A percentile compares a stretch with the other conserved stretches of the same genome.
Evolutionary conservation across 2,888 invertebrate species (phyloP).

Genomic region (Cantharis lateralis): DNA sequence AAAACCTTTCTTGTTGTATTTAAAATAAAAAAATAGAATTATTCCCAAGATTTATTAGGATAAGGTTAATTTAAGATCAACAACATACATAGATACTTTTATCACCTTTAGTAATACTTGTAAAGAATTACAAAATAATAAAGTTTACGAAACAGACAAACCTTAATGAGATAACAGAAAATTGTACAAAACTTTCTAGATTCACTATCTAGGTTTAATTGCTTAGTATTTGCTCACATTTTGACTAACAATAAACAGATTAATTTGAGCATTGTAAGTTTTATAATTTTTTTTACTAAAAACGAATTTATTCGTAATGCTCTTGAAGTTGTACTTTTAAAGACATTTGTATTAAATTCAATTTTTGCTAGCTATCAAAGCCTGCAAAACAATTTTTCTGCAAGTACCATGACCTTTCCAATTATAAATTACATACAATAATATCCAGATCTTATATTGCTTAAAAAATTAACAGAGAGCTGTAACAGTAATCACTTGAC

Average conservation of each 20-base stretch:
- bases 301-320: neutral
- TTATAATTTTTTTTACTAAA: slow-evolving; percentile 10
- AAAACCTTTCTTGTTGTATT: neutral
- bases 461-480: neutral
- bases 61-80: neutral
- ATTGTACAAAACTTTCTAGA: neutral
- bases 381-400: slow-evolving; percentile 4
- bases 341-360: slow-evolving; percentile 20
- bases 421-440: slow-evolving; percentile 12
- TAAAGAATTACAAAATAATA: slow-evolving; percentile 1
- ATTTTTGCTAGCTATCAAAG: slow-evolving; percentile 17
- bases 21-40: neutral
- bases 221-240: slow-evolving; percentile 4
- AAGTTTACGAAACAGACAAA: neutral
- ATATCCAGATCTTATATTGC: neutral
- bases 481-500: neutral
- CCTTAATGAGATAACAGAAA: neutral
- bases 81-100: neutral
- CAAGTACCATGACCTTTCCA: neutral
- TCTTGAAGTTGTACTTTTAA: slow-evolving; percentile 16
- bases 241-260: slow-evolving; percentile 1
- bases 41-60: neutral
- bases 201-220: neutral
- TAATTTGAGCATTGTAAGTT: slow-evolving; percentile 15
- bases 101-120: neutral